Percentiles rank a stretch among this genome's conserved stretches.
Conservation (phyloP, 2,113 vertebrate species). For the Brachionichthys hirsutus region DNA sequence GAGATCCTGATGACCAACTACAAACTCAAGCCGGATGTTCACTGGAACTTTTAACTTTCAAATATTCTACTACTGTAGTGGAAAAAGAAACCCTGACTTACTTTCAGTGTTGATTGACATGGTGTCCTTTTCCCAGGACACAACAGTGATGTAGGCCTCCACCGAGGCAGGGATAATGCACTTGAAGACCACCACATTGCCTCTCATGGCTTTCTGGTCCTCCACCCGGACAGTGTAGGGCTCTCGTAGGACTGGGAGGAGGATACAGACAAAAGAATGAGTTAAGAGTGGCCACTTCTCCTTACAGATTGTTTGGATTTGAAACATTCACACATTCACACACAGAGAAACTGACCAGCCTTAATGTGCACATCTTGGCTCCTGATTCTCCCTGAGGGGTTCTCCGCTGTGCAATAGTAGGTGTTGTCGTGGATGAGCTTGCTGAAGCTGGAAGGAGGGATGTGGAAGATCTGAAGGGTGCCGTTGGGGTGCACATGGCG, state of each 20-base stretch:
- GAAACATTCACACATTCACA: not conserved
- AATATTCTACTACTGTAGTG: not conserved
- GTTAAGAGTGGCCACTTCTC: not conserved
- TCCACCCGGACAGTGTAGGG: constrained; percentile 99
- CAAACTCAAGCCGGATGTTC: too few species aligned
- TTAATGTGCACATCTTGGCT: constrained; percentile 99
- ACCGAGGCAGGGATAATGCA: constrained; percentile 99
- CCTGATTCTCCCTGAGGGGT: constrained; percentile 99
- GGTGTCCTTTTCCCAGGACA: constrained; percentile 99
- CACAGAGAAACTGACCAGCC: constrained; percentile 85
- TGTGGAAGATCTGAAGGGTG: constrained; percentile 99
- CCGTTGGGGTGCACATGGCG: constrained; percentile 99
- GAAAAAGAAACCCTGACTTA: constrained; percentile 70
- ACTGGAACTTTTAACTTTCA: too few species aligned
- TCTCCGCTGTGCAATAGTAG: constrained; percentile 99
- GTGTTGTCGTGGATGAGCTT: constrained; percentile 99
- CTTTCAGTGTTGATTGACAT: constrained; percentile 96
- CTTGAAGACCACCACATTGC: constrained; percentile 99
- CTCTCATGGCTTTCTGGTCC: constrained; percentile 99
- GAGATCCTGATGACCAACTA: too few species aligned
- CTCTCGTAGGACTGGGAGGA: constrained; percentile 91
- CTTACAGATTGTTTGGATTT: constrained; percentile 3
- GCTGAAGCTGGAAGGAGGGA: constrained; percentile 99
- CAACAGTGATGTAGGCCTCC: constrained; percentile 97
- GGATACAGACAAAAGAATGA: constrained; percentile 3